These are phyloP conservation scores for Clivina fossor DNA, from an alignment of 2,888 invertebrate species.

Conservation along the genomic window DNA sequence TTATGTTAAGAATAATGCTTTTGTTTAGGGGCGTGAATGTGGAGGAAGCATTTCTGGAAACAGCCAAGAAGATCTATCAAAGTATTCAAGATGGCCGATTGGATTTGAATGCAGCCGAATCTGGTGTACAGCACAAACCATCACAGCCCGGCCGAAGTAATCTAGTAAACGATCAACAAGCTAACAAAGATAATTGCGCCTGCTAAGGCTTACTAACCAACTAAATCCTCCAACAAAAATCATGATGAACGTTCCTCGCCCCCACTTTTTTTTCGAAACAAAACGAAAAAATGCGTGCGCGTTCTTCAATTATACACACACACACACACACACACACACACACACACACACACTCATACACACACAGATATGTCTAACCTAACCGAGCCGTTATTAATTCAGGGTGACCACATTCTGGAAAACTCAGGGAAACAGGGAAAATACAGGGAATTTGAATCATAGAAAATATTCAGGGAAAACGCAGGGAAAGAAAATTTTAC, in stretches of 20 bases:
- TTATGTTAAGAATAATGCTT: too few relatives aligned
- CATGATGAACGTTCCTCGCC: background rate
- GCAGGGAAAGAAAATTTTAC: too few relatives aligned
- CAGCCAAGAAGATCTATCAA: slow-evolving; percentile 99
- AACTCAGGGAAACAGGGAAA: too few relatives aligned
- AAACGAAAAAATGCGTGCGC: too few relatives aligned
- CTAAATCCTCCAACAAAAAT: slow-evolving; percentile 36
- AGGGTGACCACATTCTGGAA: too few relatives aligned
- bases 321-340: background rate
- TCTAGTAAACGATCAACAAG: slow-evolving; percentile 73
- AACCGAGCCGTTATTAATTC: too few relatives aligned
- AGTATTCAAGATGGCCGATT: slow-evolving; percentile 99
- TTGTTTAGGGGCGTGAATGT: slow-evolving; percentile 91
- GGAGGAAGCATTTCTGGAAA: slow-evolving; percentile 99
- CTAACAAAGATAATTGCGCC: slow-evolving; percentile 80
- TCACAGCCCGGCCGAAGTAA: slow-evolving; percentile 80
- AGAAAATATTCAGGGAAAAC: too few relatives aligned
- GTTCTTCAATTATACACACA: too few relatives aligned
- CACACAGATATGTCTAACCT: slow-evolving; percentile 5
- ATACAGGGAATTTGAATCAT: too few relatives aligned
- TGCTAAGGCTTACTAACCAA: slow-evolving; percentile 67
- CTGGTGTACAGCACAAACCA: slow-evolving; percentile 99
- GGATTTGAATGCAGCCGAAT: slow-evolving; percentile 98
- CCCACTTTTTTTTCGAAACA: background rate
- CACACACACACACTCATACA: too few relatives aligned